Evolutionary conservation across 2,797 vertebrate genomes (phyloP), one percentile per base, ranked within the genome.

Genomic region (Sebastes cheni): DNA sequence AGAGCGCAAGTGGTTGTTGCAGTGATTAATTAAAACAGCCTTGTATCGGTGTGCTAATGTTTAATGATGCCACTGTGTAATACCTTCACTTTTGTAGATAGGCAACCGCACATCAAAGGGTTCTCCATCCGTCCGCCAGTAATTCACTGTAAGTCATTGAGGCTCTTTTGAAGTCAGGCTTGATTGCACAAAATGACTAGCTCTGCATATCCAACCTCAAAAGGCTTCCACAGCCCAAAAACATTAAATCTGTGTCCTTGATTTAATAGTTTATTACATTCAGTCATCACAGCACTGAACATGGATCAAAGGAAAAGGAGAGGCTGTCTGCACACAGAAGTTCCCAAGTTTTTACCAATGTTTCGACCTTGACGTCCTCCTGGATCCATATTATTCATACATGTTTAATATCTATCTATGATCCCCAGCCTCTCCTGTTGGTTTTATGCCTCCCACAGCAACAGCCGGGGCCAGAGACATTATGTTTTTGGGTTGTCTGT

Each of bases 171-270:
- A 86, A 83, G 69, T 72, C 58, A 18, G 8, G 59, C 42, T 75
- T 18, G 50, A 82, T 73, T 68, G 67, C 75, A 82, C 66, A 77
- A 75, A 87, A 71, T 80, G 62, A 61, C 64, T 68, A 56, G n/a
- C 56, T 42, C 3, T 62, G 39, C 32, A 42, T 56, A 20, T 52
- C n/a, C 50, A 71, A 68, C 65, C 13, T 83, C 58, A 75, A 60
- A 83, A 81, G 32, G 29, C 69, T 84, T 72, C 59, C 46, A 25
- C 72, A 58, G 58, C 27, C 56, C 11, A 54, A 80, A 70, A 61
- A 32, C 39, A 64, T 60, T 42, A 50, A 83, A 69, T 32, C 10
- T 22, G 27, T 52, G 60, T 74, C 18, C 56, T 68, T 84, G 68
- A 79, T 75, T 39, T 72, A 69, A 79, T 72, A 68, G 36, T 55